Percentiles rank a stretch among this genome's conserved stretches.
Conservation (phyloP, 2,113 vertebrate species). For the Apistogramma diplotaenia region DNA sequence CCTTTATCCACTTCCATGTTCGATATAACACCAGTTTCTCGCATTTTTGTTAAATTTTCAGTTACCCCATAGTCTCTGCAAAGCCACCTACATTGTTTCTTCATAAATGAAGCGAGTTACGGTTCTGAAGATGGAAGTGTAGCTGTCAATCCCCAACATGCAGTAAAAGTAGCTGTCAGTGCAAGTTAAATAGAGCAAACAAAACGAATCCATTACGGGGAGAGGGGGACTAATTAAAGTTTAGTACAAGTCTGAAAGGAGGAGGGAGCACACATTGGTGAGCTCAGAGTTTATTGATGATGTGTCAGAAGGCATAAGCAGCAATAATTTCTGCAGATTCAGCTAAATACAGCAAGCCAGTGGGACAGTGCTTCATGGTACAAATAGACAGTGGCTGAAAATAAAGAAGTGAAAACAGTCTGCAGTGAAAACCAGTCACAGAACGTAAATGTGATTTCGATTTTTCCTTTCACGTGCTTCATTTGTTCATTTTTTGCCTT, state of each 20-base stretch:
- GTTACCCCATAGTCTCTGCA: not conserved
- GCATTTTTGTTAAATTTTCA: too few species aligned
- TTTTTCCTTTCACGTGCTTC: not conserved
- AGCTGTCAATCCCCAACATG: too few species aligned
- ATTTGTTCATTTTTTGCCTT: not conserved
- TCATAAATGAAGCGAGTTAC: not conserved
- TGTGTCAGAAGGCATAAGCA: not conserved
- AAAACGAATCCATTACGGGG: not conserved
- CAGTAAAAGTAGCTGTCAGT: not conserved
- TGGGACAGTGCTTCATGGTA: too few species aligned
- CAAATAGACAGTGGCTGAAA: too few species aligned
- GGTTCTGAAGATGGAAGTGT: too few species aligned
- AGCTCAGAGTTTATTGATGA: not conserved
- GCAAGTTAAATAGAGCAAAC: not conserved
- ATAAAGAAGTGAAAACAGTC: not conserved
- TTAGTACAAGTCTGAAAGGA: not conserved
- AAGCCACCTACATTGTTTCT: not conserved
- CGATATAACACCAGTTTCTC: too few species aligned
- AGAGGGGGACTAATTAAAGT: not conserved
- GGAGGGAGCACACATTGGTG: not conserved
- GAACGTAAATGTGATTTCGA: rapidly evolving
- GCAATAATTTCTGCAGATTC: not conserved
- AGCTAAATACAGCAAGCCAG: not conserved
- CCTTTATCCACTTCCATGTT: too few species aligned
- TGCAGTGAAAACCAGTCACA: not conserved